Conservation (phyloP, 2,113 vertebrate species). For the Chiloscyllium plagiosum region DNA sequence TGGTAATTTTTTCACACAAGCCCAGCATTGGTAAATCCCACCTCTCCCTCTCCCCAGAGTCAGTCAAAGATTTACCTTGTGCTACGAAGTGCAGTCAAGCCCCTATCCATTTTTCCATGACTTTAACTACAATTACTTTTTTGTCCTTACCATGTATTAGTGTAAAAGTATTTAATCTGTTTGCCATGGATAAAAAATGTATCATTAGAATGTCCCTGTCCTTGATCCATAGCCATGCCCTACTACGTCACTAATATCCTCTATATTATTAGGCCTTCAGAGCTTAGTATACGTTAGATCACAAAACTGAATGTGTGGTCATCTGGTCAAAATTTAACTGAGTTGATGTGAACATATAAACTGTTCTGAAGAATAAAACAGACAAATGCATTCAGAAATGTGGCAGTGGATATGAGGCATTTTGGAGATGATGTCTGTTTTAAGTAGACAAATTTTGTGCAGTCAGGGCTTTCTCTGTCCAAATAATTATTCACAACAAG, state of each 20-base stretch:
- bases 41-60: too few relatives aligned
- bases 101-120: too few relatives aligned
- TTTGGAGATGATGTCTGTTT: background rate
- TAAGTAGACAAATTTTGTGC: background rate
- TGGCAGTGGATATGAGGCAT: background rate
- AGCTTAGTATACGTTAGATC: background rate
- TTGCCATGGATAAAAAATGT: too few relatives aligned
- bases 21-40: too few relatives aligned
- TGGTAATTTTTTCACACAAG: too few relatives aligned
- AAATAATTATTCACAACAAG: background rate
- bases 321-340: background rate
- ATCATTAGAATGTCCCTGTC: too few relatives aligned
- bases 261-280: background rate
- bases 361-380: background rate
- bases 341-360: background rate
- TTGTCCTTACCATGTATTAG: too few relatives aligned
- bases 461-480: background rate
- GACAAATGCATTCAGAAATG: background rate
- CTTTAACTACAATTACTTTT: too few relatives aligned
- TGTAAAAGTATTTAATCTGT: too few relatives aligned
- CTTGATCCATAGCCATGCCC: too few relatives aligned
- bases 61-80: too few relatives aligned
- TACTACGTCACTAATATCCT: background rate
- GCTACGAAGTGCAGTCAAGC: too few relatives aligned
- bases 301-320: background rate